Evolutionary conservation across 2,113 vertebrate genomes (phyloP), one percentile per base, ranked within the genome.

Genomic region (Colinus virginianus): DNA sequence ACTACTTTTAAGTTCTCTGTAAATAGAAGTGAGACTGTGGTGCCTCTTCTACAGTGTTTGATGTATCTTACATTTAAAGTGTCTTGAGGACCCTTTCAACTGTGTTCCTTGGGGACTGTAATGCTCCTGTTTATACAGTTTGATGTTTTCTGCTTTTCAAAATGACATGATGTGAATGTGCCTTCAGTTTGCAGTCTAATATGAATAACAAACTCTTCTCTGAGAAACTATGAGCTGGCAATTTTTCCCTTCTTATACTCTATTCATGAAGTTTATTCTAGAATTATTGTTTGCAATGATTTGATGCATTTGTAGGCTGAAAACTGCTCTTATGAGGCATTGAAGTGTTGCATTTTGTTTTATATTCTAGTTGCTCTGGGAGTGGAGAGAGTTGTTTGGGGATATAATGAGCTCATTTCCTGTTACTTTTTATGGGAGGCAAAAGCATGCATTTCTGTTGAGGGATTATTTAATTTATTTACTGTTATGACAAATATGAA

Each of bases 11-110:
- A 77, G 9, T 72, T 32, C 67, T 77, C 28, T 83, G 76, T 13
- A 69, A 68, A 30, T 71, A 55, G 22, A 77, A 61, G 32, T 14
- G 7, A 30, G 48, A 34, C 10, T 0, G 0, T 55, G 48, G 8
- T 94, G 34, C 17, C 22, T 18, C 42, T 48, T 1, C 32, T 42
- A 36, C 26, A 62, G 36, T 25, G 59, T 62, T 2, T 36, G 11
- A 77, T 38, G 3, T 32, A 23, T 68, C 51, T 46, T 72, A 34
- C 40, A 26, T 69, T 19, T 59, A 12, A 23, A 72, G 22, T 36
- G 16, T 84, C 40, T 19, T 56, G 45, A 93, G 28, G 15, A 66
- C 10, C 30, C 7, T 62, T 87, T 84, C 64, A 46, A 3, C 21
- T 84, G 7, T 45, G 32, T 69, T 30, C 32, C 25, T 46, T 48